Evolutionary conservation across 2,888 invertebrate genomes (phyloP), one percentile per base, ranked within the genome.

Genomic region (Amorpha juglandis): DNA sequence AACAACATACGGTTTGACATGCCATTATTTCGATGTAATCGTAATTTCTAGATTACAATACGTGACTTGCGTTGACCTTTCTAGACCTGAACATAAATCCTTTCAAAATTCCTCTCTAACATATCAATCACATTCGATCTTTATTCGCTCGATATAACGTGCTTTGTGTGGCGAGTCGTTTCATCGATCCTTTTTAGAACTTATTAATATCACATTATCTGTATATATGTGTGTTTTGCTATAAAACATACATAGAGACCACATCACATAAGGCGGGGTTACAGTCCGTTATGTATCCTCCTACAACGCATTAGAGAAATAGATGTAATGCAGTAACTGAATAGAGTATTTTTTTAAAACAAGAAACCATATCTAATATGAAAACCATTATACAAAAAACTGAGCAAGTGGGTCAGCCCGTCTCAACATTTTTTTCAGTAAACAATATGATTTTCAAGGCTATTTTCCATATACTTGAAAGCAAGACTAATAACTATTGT

Each of bases 141-240:
- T 38, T 58, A 38, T 19, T 11, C 11, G 55, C 38, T 58, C 6
- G 16, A 38, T 38, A 38, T 19, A 38, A 38, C 55, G 55, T 58
- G 55, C 55, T 38, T 58, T 58, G 38, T 58, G 38, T 38, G 55
- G 38, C 38, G 55, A 38, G 55, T 58, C 19, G 9, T 58, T 38
- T 58, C 11, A 58, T 38, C 55, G 55, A 38, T 58, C 55, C 55
- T 58, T 58, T 55, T 38, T 58, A 58, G 63, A 51, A 63, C 38
- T 38, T 38, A 63, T 50, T 35, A 63, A 38, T 45, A 51, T 33
- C 35, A 12, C 38, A 38, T 42, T 9, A 33, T 38, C 55, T 0
- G 16, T 58, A 38, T 58, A 52, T 58, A 58, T n/a, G 38, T 38
- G n/a, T 16, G 16, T 38, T 19, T n/a, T 53, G 16, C 2, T 53